Base-by-base conservation (phyloP, 2,888 invertebrate genomes). In the Salpingus planirostris region DNA sequence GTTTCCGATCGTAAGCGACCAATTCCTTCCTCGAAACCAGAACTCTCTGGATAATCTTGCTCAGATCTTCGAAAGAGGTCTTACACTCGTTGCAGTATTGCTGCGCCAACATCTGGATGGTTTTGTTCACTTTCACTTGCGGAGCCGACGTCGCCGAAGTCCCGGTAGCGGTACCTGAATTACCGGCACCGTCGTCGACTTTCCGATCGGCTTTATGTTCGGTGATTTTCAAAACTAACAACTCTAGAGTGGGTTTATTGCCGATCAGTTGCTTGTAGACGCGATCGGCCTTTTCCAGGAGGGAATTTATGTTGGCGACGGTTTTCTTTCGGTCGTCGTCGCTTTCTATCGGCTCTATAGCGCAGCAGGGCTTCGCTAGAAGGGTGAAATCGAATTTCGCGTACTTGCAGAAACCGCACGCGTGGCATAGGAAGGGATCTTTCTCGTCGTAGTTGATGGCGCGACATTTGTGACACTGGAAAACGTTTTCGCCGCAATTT, bases 401-500 rank as follows among this genome's bases (percentile, higher is more conserved):
- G 66, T 97, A 97, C 68, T 97, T 97, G 70, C 97, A 98, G 69
- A 93, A 97, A 1, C 97, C 97, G 65, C 98, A 98, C 3, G 95
- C 88, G 65, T 96, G 96, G 59, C 98, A 98, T 13, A 98, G 69
- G 76, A 97, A 98, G 0, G 97, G 97, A 67, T 97, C 97, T 62
- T 95, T 93, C 62, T 97, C 96, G 62, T 96, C 96, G 65, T 97
- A 97, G 67, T 98, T 97, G 50, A 98, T 98, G 0, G 96, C 92
- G 13, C 86, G 78, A 68, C 97, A 98, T 67, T 97, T 97, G 69
- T 96, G 95, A 55, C 97, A 98, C 57, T 98, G 98, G 69, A 91
- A 97, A 0, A 97, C 97, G 62, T 97, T 97, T 63, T 98, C 97
- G 0, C 97, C 96, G 57, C 93, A 93, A 63, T 92, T 93, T 0